phyloP scores from a whole-genome alignment of 1,140 invertebrate genomes.

The Harpegnathos saltator region DNA sequence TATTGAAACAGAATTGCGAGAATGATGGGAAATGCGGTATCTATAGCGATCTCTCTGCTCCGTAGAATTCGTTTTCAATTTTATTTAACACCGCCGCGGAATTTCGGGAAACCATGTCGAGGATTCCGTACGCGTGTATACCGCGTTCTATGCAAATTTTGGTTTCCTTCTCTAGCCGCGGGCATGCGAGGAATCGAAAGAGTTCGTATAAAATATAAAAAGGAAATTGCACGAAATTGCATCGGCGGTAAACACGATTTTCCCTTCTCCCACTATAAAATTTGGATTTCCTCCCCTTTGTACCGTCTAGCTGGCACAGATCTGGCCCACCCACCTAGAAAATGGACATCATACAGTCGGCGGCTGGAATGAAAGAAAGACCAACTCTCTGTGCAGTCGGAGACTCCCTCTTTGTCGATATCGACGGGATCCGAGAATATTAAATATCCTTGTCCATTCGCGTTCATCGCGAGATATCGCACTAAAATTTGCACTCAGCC shows the following conservation, averaged over 20 bases:
- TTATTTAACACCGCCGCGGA: not conserved
- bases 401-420: not conserved
- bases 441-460: slow-evolving; percentile 7
- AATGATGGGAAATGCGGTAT: not conserved
- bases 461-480: not conserved
- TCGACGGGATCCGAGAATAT: slow-evolving; percentile 12
- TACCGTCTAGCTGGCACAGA: not conserved
- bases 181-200: slow-evolving; percentile 18
- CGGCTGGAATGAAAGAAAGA: not conserved
- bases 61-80: not conserved
- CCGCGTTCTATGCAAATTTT: slow-evolving; percentile 31
- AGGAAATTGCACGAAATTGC: slow-evolving; percentile 15
- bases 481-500: not conserved
- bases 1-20: not conserved
- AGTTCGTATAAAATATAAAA: slow-evolving; percentile 25
- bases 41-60: not conserved
- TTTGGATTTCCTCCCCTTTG: slow-evolving; percentile 13
- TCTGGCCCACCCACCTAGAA: not conserved
- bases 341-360: not conserved
- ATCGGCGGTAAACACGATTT: slow-evolving; percentile 25
- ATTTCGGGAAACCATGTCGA: not conserved
- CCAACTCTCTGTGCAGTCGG: not conserved
- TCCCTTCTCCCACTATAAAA: slow-evolving; percentile 18
- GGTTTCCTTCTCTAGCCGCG: slow-evolving; percentile 3
- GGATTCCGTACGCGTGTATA: slow-evolving; percentile 7